A percentile compares a stretch with the other conserved stretches of the same genome.
Evolutionary conservation across 2,888 invertebrate species (phyloP).

Genomic region (Leptopilina syphax): DNA sequence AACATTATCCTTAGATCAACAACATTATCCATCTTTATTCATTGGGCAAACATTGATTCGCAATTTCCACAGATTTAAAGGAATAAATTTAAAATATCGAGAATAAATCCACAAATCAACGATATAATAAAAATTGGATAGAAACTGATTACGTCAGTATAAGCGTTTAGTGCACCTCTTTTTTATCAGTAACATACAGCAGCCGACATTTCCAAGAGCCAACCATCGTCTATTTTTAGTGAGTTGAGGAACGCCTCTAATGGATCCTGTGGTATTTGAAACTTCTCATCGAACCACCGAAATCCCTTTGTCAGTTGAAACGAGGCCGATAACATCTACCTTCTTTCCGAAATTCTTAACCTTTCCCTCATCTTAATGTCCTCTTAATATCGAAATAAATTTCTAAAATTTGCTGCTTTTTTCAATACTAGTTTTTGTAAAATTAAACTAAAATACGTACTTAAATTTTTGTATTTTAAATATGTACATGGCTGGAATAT

Average conservation of each 20-base stretch:
- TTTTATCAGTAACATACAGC: constrained; percentile 41
- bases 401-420: too few species aligned
- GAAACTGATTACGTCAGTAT: constrained; percentile 6
- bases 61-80: too few species aligned
- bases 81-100: too few species aligned
- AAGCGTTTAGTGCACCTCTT: constrained; percentile 6
- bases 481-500: too few species aligned
- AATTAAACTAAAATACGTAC: too few species aligned
- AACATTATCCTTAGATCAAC: too few species aligned
- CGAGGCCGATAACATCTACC: not conserved
- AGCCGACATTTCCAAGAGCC: constrained; percentile 52
- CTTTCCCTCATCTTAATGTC: too few species aligned
- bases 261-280: constrained; percentile 52
- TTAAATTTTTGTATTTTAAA: too few species aligned
- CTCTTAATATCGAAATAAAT: too few species aligned
- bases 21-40: too few species aligned
- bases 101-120: not conserved
- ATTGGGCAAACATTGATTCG: too few species aligned
- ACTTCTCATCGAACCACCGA: constrained; percentile 22
- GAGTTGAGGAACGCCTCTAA: constrained; percentile 54
- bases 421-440: too few species aligned
- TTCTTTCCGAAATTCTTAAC: not conserved
- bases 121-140: not conserved
- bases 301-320: constrained; percentile 12
- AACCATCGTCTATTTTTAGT: constrained; percentile 59